Base-by-base conservation (phyloP, 2,113 vertebrate genomes). In the Tangachromis dhanisi region DNA sequence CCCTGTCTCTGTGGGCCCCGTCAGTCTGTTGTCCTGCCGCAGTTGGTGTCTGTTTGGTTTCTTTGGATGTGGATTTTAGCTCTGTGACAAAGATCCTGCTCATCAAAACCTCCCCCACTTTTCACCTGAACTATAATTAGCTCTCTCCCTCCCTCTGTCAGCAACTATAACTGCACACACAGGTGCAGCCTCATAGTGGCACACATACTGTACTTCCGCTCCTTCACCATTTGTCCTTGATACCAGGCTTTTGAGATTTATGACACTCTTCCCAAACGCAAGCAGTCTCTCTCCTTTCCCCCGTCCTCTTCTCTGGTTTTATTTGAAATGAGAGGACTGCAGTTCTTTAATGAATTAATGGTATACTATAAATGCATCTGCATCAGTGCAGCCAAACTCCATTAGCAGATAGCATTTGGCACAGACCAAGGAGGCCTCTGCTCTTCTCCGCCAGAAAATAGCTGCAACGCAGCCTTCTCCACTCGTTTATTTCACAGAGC, bases 311-410 rank as follows among this genome's bases (percentile, higher is more conserved):
- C 82, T 87, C 81, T 66, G 78, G 81, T 90, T 92, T 90, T 68
- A 86, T 89, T 88, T 79, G 83, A 53, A 92, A 90, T 17, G 59
- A 93, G 83, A 87, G 79, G 71, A 84, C 94, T 93, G 91, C 92
- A 90, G 84, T 26, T 92, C 83, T 90, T 91, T 95, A 93, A 95
- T 93, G 91, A 95, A 95, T 95, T 93, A 94, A 94, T 93, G 93
- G 92, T 80, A 86, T 16, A 53, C 90, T 92, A 90, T 90, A 93
- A 94, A 93, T 91, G 89, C 89, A 90, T 91, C 83, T 92, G 84
- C 86, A 87, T 89, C 93, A 59, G 82, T 21, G 84, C 63, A 86
- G 90, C 92, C 84, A 92, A 81, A 88, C 86, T 91, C 90, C 95
- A 95, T 96, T 94, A 95, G 92, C 68, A 79, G 91, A 95, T 93